Base-by-base conservation (phyloP, 2,888 invertebrate species). In the Epistrophe grossulariae region DNA sequence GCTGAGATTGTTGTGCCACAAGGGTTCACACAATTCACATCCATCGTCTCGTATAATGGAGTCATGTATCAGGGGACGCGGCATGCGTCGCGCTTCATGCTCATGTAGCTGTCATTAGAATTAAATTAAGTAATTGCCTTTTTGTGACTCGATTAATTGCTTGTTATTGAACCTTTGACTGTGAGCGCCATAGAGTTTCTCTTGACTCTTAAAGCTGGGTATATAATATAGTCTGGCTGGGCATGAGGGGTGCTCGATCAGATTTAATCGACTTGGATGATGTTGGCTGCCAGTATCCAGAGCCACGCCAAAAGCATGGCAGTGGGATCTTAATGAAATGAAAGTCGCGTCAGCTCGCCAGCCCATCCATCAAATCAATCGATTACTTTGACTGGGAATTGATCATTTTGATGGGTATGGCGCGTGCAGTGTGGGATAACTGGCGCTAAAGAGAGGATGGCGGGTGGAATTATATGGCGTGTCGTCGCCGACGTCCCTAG, bases 101-200 rank as follows among this genome's bases (percentile, higher is more conserved):
- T 87, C 79, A 66, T 87, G 87, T 87, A 87, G 83, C 87, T 87
- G 84, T 84, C 88, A 88, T 88, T 88, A 88, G 87, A 87, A 88
- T 88, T 84, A 78, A 82, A 88, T 88, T 88, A 88, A 88, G 88
- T 88, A 88, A 88, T 84, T 88, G 88, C 79, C 83, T 83, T 83
- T 88, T 85, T 80, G 83, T 88, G 83, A 85, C 80, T 88, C 79
- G 84, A 88, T 88, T 85, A 84, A 88, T 88, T 88, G 87, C 83
- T 79, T 83, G 87, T 71, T 87, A 87, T 83, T 87, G 87, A 83
- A 83, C 82, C 79, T 82, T 83, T 87, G 87, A 66, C 83, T 87
- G 81, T 74, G 70, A 70, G 78, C 85, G 82, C 82, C 85, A 82
- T 82, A 82, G 28, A 85, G 73, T 72, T 80, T 74, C 73, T 73